Conservation (phyloP, 2,888 invertebrate species). For the Rotaria magnacalcarata region DNA sequence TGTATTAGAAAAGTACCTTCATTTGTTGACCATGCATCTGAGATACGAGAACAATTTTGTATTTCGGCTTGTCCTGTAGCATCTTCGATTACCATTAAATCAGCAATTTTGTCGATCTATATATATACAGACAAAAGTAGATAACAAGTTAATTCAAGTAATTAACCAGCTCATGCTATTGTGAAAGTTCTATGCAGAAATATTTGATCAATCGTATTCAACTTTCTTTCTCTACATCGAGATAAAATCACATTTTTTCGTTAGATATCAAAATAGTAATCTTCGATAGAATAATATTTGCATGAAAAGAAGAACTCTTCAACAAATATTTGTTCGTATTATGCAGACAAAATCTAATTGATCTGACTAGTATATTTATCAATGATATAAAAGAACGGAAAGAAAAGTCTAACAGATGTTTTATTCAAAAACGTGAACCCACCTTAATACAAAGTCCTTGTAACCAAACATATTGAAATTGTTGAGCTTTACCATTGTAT, state of each 20-base stretch:
- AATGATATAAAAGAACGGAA: too few relatives aligned
- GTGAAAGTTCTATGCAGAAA: too few relatives aligned
- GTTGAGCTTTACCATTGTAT: neutral
- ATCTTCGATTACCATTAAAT: neutral
- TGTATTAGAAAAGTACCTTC: neutral
- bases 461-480: slow-evolving; percentile 15
- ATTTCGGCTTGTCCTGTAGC: slow-evolving; percentile 4
- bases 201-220: too few relatives aligned
- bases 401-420: too few relatives aligned
- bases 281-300: too few relatives aligned
- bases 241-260: too few relatives aligned
- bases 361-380: too few relatives aligned
- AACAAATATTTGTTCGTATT: too few relatives aligned
- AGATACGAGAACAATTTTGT: neutral
- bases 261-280: too few relatives aligned
- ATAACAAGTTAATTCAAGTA: neutral
- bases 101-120: neutral
- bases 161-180: neutral
- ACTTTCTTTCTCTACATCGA: too few relatives aligned
- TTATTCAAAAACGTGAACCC: neutral
- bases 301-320: too few relatives aligned
- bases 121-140: neutral
- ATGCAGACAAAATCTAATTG: too few relatives aligned
- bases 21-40: neutral
- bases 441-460: neutral